A percentile compares a stretch with the other conserved stretches of the same genome.
Evolutionary conservation across 2,888 invertebrate species (phyloP).

Genomic region (Nomada fabriciana): DNA sequence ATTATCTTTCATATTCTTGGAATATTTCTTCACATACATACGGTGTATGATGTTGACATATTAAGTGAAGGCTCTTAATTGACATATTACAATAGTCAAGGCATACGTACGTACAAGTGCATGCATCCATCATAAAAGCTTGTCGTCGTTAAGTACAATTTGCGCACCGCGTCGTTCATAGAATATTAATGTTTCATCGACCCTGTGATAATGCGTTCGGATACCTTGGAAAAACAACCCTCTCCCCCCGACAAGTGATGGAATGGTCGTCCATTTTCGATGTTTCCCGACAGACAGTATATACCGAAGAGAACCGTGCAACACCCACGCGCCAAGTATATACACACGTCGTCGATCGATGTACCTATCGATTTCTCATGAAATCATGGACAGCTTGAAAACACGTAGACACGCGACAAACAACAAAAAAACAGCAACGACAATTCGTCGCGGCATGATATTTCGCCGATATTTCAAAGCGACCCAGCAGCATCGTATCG

Average conservation of each 20-base stretch:
- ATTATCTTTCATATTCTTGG: too few species aligned
- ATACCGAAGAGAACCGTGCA: background rate
- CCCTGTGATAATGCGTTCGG: background rate
- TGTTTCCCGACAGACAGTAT: conserved; percentile 23
- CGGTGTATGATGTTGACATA: too few species aligned
- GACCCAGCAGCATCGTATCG: conserved; percentile 33
- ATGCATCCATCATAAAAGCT: background rate
- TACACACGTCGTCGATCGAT: conserved; percentile 25
- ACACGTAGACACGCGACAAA: background rate
- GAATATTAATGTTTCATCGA: conserved; percentile 7
- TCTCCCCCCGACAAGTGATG: conserved; percentile 1
- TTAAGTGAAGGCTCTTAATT: too few species aligned
- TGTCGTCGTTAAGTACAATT: conserved; percentile 8
- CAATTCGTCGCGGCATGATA: conserved; percentile 26
- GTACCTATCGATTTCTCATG: conserved; percentile 31
- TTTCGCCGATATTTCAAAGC: conserved; percentile 48
- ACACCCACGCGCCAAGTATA: background rate
- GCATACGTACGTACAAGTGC: too few species aligned
- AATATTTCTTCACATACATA: too few species aligned
- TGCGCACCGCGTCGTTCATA: background rate
- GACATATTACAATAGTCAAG: background rate
- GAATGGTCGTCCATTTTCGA: background rate
- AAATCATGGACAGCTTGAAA: conserved; percentile 34
- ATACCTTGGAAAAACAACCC: background rate
- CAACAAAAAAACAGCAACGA: background rate